Evolutionary conservation across 2,888 invertebrate species (phyloP).

Genomic region (Ethmia dodecea): DNA sequence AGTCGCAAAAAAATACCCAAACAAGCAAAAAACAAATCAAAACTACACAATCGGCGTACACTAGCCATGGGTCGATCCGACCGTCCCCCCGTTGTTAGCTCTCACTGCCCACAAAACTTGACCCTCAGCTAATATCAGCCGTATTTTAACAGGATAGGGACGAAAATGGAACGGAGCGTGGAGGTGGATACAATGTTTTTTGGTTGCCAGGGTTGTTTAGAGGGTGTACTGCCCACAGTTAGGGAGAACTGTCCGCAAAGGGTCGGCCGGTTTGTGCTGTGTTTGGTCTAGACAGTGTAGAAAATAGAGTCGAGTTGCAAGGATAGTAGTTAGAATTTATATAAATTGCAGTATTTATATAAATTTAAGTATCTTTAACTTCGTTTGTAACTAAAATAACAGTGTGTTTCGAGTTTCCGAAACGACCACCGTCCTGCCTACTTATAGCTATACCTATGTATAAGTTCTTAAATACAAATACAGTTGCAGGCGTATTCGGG

Average conservation of each 20-base stretch:
- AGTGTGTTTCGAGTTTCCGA: too few species aligned
- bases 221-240: constrained; percentile 72
- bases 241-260: constrained; percentile 74
- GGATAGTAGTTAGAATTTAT: too few species aligned
- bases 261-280: constrained; percentile 56
- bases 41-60: constrained; percentile 61
- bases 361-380: too few species aligned
- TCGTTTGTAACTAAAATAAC: too few species aligned
- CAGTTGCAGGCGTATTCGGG: too few species aligned
- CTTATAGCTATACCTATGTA: too few species aligned
- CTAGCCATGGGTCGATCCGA: constrained; percentile 65
- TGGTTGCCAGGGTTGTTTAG: constrained; percentile 47
- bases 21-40: constrained; percentile 48
- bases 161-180: constrained; percentile 23
- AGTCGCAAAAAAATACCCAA: too few species aligned
- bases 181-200: constrained; percentile 55
- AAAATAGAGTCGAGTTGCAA: too few species aligned
- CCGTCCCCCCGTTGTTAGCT: constrained; percentile 47
- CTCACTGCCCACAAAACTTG: constrained; percentile 47
- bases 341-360: too few species aligned
- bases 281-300: constrained; percentile 50
- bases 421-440: too few species aligned
- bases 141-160: too few species aligned
- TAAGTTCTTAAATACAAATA: too few species aligned
- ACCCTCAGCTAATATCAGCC: constrained; percentile 1